phyloP scores from a whole-genome alignment of 2,797 vertebrate genomes.

The Nyctalus aviator region DNA sequence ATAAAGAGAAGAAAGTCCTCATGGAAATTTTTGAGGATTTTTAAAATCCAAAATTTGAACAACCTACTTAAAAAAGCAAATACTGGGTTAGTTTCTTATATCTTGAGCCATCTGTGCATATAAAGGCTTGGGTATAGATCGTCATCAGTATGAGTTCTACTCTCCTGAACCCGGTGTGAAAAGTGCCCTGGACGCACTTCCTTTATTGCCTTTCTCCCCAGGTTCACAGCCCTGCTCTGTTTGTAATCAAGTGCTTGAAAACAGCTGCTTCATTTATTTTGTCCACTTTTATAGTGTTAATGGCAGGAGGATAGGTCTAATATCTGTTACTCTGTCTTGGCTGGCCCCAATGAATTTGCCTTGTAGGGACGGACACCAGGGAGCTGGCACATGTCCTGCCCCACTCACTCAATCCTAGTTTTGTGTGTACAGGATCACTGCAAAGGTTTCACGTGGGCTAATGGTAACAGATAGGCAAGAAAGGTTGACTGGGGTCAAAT shows the following conservation, averaged over 20 bases:
- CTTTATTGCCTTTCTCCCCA: background rate
- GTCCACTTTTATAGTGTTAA: background rate
- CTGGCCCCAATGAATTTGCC: background rate
- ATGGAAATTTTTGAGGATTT: constrained; percentile 44
- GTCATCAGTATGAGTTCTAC: no score
- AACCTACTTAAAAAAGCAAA: constrained; percentile 3
- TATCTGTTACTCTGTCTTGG: background rate
- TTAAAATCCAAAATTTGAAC: constrained; percentile 14
- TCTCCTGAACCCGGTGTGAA: background rate
- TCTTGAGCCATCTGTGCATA: background rate
- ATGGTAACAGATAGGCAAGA: background rate
- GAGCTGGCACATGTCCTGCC: background rate
- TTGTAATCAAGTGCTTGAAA: background rate
- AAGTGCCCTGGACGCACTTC: background rate
- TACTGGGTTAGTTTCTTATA: background rate
- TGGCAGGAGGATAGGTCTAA: background rate
- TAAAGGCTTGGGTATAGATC: background rate
- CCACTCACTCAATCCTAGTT: background rate
- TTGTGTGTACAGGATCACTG: background rate
- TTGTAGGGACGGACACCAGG: background rate
- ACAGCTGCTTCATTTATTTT: background rate
- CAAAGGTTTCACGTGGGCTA: background rate
- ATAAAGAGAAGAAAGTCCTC: background rate
- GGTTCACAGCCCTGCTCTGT: background rate
- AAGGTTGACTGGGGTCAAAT: background rate